Percentiles rank a stretch among this genome's conserved stretches.
phyloP scores from a whole-genome alignment of 2,888 invertebrate genomes.

The Oxyteleia sp. region DNA sequence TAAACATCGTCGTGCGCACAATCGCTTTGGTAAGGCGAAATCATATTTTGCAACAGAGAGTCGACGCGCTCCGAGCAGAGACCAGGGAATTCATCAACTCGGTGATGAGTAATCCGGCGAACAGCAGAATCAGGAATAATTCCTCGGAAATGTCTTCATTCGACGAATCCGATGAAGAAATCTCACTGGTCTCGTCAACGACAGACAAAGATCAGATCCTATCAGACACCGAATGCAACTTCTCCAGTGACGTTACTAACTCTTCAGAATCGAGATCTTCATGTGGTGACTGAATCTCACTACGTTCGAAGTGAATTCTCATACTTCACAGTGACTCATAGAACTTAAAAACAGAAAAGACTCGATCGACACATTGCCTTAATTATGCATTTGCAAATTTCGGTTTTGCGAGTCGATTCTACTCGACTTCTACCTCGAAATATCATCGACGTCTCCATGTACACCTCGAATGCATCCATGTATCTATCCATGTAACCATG shows the following conservation, averaged over 20 bases:
- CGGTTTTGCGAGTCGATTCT: neutral
- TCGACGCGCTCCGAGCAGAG: conserved; percentile 81
- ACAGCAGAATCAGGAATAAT: conserved; percentile 51
- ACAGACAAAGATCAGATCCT: conserved; percentile 42
- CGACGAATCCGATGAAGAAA: conserved; percentile 34
- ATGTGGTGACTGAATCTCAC: conserved; percentile 17
- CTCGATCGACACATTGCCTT: neutral
- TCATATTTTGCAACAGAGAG: conserved; percentile 80
- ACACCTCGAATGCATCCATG: too few species aligned
- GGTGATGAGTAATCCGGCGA: conserved; percentile 79
- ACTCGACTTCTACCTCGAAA: neutral
- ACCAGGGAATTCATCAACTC: conserved; percentile 81
- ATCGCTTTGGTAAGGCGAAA: conserved; percentile 81
- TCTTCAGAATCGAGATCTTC: conserved; percentile 5
- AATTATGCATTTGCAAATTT: conserved; percentile 7
- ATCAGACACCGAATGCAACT: conserved; percentile 51
- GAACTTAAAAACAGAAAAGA: neutral
- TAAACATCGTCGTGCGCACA: conserved; percentile 81
- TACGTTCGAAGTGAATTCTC: neutral
- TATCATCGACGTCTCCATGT: neutral
- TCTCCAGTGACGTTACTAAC: conserved; percentile 18
- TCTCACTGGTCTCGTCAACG: conserved; percentile 28
- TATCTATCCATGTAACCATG: too few species aligned
- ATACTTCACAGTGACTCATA: conserved; percentile 2
- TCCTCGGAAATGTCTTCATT: neutral